A percentile compares a stretch with the other conserved stretches of the same genome.
phyloP scores from a whole-genome alignment of 1,140 invertebrate species.

The Panagrolaimus sp. region DNA sequence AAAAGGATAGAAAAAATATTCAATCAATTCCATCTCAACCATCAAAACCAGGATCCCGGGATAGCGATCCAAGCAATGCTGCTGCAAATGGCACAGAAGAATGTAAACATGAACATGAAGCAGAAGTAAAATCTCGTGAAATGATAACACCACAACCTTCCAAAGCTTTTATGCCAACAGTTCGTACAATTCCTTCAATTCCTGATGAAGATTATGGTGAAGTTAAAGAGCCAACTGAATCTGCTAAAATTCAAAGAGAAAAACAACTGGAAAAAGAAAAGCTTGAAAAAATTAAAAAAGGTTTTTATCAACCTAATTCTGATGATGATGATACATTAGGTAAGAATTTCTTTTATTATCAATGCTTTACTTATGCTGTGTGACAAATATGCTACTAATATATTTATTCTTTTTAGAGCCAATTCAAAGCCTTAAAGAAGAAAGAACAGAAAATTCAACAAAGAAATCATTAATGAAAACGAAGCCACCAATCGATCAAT shows the following conservation, averaged over 20 bases:
- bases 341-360: no score
- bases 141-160: no score
- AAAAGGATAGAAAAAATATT: background rate
- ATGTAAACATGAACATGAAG: no score
- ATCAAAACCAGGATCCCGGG: background rate
- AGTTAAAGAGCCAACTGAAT: background rate
- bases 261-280: background rate
- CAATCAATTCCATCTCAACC: background rate
- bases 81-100: no score
- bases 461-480: conserved; percentile 8
- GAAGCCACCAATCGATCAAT: background rate
- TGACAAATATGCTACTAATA: no score
- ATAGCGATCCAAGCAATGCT: background rate
- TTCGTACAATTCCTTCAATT: background rate
- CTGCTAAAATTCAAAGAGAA: background rate
- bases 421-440: conserved; percentile 2
- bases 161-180: no score
- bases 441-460: conserved; percentile 1
- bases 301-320: background rate
- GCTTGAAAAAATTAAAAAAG: background rate
- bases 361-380: no score
- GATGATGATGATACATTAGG: conserved; percentile 6
- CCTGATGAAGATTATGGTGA: conserved; percentile 8
- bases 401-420: background rate
- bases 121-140: no score